These are phyloP conservation scores for Chydorus sphaericus DNA, from an alignment of 2,888 invertebrate species.

Conservation along the genomic window DNA sequence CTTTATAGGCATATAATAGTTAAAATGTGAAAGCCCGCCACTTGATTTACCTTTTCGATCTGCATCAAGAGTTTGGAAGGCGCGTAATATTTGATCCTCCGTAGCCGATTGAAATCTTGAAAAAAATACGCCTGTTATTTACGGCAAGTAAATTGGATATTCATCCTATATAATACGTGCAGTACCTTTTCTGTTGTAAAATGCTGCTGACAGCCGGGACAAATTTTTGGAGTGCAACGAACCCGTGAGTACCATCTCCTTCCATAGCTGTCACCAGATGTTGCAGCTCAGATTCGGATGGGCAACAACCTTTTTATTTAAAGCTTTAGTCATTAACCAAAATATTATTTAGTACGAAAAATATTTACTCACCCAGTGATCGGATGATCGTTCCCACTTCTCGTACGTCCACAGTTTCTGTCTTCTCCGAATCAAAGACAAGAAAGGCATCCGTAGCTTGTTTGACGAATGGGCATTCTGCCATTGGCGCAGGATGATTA, in stretches of 20 bases:
- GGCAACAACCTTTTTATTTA: slow-evolving; percentile 52
- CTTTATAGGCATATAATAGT: not conserved
- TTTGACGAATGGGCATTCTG: slow-evolving; percentile 26
- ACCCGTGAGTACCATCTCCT: slow-evolving; percentile 48
- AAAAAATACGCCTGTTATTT: slow-evolving; percentile 7
- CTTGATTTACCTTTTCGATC: slow-evolving; percentile 43
- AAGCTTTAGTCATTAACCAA: slow-evolving; percentile 18
- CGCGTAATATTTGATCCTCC: slow-evolving; percentile 67
- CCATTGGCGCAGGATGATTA: not conserved
- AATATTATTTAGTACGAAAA: not conserved
- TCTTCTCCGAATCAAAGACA: slow-evolving; percentile 78
- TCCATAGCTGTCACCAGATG: slow-evolving; percentile 75
- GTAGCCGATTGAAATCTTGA: slow-evolving; percentile 66
- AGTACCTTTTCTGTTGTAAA: slow-evolving; percentile 64
- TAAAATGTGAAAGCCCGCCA: too few species aligned
- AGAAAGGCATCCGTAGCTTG: slow-evolving; percentile 74
- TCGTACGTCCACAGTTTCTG: slow-evolving; percentile 73
- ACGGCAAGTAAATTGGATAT: not conserved
- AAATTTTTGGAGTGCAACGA: slow-evolving; percentile 56
- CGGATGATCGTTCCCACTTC: slow-evolving; percentile 83
- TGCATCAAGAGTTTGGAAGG: slow-evolving; percentile 67
- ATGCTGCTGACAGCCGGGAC: slow-evolving; percentile 64
- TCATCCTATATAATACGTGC: slow-evolving; percentile 7
- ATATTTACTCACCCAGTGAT: slow-evolving; percentile 45
- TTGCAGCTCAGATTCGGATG: slow-evolving; percentile 79